A percentile compares a stretch with the other conserved stretches of the same genome.
Evolutionary conservation across 2,113 vertebrate genomes (phyloP).

Genomic region (Verasper variegatus): DNA sequence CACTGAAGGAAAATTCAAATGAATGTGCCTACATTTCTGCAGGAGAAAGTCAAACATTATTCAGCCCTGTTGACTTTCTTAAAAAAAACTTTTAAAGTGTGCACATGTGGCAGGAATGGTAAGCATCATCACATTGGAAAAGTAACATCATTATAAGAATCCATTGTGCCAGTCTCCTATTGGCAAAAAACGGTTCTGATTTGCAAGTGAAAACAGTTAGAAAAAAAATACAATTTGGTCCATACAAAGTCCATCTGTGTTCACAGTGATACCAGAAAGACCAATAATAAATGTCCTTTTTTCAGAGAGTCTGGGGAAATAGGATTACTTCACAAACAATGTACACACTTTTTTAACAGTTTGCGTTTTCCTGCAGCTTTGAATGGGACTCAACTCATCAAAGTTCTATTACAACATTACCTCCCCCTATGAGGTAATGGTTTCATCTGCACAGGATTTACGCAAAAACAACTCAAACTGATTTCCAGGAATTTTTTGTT

Average conservation of each 20-base stretch:
- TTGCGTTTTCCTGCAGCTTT: background rate
- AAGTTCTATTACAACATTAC: background rate
- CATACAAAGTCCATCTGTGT: constrained; percentile 52
- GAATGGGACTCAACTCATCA: background rate
- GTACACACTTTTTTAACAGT: background rate
- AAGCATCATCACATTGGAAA: constrained; percentile 19
- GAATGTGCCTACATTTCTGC: background rate
- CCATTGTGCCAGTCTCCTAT: constrained; percentile 57
- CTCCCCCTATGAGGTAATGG: constrained; percentile 6
- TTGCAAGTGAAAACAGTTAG: constrained; percentile 54
- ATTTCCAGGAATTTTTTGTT: no score
- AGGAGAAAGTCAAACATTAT: background rate
- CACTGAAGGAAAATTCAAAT: background rate
- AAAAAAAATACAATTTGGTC: constrained; percentile 43
- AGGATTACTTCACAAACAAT: constrained; percentile 15
- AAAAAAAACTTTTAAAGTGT: background rate
- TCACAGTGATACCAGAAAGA: constrained; percentile 36
- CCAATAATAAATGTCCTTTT: constrained; percentile 10
- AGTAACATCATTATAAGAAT: constrained; percentile 43
- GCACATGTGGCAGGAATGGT: constrained; percentile 42
- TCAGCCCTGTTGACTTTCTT: background rate
- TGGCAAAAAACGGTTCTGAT: constrained; percentile 65
- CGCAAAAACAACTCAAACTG: no score
- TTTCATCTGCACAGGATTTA: background rate
- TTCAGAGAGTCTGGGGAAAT: background rate